Base-by-base conservation (phyloP, 2,113 vertebrate species). In the Phrynosoma blainvillii region DNA sequence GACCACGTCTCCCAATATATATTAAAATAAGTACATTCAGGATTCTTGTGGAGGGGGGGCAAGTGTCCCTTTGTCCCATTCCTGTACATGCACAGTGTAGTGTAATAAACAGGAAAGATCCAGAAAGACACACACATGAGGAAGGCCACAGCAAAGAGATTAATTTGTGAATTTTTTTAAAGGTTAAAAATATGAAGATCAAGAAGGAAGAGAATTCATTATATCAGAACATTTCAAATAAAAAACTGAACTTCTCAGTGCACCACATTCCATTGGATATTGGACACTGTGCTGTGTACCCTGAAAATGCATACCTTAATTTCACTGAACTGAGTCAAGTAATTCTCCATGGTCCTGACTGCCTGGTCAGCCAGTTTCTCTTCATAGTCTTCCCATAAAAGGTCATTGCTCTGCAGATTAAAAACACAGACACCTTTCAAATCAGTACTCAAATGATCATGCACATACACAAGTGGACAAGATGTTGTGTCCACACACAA, bases 351-450 rank as follows among this genome's bases (percentile, higher is more conserved):
- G 88, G 98, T 97, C 87, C 96, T 95, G 78, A 98, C 25, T 0
- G 96, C 97, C 93, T 99, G 98, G 94, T 99, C 98, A 0, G 96
- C 90, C 83, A 99, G 65, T 93, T 99, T 99, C 11, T 97, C 97
- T 94, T 99, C 98, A 54, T 97, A 98, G 96, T 99, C 98, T 27
- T 98, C 98, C 99, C 99, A 99, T 79, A 99, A 96, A 36, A 98
- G 98, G 82, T 99, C 98, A 32, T 99, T 98, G 85, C 98, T 98
- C 99, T 99, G 42, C 52, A 40, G 68, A 71, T 71, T 68, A 68
- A 30, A 9, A 14, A 88, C 7, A 5, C 0, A 2, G 5, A 27
- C 5, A 62, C 1, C 23, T 0, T 82, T 54, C 59, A 87, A 71
- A 47, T 62, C 62, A 27, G 2, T 12, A 1, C 27, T 81, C 66